phyloP scores from a whole-genome alignment of 2,888 invertebrate genomes.

The Tolmerus cingulatus region DNA sequence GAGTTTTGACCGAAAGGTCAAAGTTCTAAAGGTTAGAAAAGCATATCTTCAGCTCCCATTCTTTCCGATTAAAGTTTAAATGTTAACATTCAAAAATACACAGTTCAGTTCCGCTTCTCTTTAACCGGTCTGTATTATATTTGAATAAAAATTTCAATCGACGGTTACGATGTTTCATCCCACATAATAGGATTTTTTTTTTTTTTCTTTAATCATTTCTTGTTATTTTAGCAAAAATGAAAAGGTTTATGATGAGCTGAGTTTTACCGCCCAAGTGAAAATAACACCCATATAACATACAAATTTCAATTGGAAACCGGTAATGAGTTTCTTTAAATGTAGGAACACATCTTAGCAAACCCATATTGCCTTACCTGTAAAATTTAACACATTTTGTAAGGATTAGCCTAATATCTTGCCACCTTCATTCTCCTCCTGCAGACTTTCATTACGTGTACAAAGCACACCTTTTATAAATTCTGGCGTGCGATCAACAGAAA shows the following conservation, averaged over 20 bases:
- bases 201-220: too few relatives aligned
- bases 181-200: too few relatives aligned
- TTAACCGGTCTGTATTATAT: too few relatives aligned
- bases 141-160: too few relatives aligned
- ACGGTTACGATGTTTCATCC: too few relatives aligned
- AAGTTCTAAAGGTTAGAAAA: not conserved
- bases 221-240: too few relatives aligned
- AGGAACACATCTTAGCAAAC: not conserved
- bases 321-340: not conserved
- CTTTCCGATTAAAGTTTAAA: too few relatives aligned
- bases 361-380: not conserved
- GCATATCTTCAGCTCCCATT: not conserved
- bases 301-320: not conserved
- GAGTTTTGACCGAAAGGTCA: not conserved
- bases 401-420: not conserved
- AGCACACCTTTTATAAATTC: not conserved
- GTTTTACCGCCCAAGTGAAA: not conserved
- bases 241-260: too few relatives aligned
- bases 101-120: too few relatives aligned
- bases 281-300: not conserved
- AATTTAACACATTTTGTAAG: not conserved
- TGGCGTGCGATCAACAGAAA: not conserved
- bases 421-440: not conserved
- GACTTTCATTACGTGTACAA: not conserved
- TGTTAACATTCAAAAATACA: too few relatives aligned